Base-by-base conservation (phyloP, 2,888 invertebrate genomes). In the Abrostola tripartita region DNA sequence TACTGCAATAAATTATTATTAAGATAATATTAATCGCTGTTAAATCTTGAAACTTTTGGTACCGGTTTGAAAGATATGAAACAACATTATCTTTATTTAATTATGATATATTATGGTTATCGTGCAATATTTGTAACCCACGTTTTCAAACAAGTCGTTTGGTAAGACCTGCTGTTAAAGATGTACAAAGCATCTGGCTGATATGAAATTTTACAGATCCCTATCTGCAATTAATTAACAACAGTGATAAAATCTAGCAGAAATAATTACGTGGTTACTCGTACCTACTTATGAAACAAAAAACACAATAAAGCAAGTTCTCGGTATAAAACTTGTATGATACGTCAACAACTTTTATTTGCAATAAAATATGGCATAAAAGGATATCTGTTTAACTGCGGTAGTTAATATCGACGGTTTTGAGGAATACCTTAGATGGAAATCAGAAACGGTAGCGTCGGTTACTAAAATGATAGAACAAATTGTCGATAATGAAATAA, bases 401-500 rank as follows among this genome's bases (percentile, higher is more conserved):
- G 61, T 11, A 59, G 67, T 77, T 76, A 79, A 73, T 74, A 79
- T 76, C 67, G 69, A 78, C 66, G 66, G 58, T 72, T 72, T 73
- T 71, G 61, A 69, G 44, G 61, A 64, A 70, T 71, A 67, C 70
- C 61, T 62, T 47, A 54, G 40, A 61, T 65, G 50, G 58, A 60
- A 58, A 71, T 57, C 73, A 65, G 65, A 60, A 66, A 70, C 71
- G 52, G 71, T 71, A 71, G 74, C 75, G 61, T 66, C 58, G 63
- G 68, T 65, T 74, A 66, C 59, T 65, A 73, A 68, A 70, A 63
- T 68, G 77, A 71, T 73, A 74, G 71, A 79, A 79, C 75, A 79
- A 83, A 84, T 81, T 75, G 61, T 71, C 71, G 76, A 81, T 84
- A 84, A 79, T 85, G 78, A 80, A 83, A 83, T 82, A 81, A 85